phyloP scores from a whole-genome alignment of 2,797 vertebrate species.

The Ispidina picta region DNA sequence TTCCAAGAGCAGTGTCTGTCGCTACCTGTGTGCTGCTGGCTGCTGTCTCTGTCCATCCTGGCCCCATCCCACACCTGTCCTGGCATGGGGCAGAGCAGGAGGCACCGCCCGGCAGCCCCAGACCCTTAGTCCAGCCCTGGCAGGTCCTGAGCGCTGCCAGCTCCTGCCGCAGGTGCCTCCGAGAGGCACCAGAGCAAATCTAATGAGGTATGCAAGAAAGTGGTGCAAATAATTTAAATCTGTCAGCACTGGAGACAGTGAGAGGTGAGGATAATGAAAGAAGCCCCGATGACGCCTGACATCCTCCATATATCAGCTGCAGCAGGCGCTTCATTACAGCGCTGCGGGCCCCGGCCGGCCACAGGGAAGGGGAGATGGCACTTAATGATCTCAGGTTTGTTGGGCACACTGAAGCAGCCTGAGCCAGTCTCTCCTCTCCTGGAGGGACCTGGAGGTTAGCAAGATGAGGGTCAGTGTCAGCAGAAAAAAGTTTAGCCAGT shows the following conservation, averaged over 20 bases:
- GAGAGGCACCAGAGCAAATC: neutral
- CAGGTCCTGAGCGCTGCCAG: fast-evolving
- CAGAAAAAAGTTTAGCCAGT: neutral
- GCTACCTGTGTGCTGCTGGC: no score
- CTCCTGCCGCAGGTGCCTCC: neutral
- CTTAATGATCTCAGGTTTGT: fast-evolving
- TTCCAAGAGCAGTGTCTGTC: fast-evolving
- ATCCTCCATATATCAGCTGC: neutral
- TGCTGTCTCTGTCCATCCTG: neutral
- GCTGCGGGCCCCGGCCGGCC: fast-evolving
- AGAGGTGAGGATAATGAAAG: neutral
- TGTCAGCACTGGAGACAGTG: neutral
- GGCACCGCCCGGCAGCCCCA: fast-evolving
- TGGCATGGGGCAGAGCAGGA: neutral
- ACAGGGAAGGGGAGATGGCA: neutral
- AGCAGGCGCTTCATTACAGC: neutral
- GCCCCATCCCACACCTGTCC: neutral
- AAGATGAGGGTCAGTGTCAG: fast-evolving
- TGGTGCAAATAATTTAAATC: neutral
- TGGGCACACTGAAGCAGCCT: neutral
- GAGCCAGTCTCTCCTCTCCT: neutral
- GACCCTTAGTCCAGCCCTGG: neutral
- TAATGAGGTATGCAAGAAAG: neutral
- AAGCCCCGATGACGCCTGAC: neutral
- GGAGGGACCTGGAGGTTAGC: neutral